Conservation (phyloP, 2,797 vertebrate genomes). For the Knipowitschia caucasica region DNA sequence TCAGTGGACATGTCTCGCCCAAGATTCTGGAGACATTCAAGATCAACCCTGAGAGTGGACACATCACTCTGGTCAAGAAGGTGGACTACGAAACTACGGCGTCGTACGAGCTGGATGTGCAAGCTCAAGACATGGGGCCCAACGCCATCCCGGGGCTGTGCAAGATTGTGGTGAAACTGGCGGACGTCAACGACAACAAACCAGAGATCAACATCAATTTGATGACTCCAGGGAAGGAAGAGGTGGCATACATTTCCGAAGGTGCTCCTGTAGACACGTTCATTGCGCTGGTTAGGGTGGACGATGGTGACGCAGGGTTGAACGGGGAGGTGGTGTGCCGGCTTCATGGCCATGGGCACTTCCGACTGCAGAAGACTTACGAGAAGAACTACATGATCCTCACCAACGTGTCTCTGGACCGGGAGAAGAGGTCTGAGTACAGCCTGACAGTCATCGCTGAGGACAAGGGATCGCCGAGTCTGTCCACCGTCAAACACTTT, state of each 20-base stretch:
- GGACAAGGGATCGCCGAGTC: conserved; percentile 88
- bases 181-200: conserved; percentile 96
- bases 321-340: conserved; percentile 90
- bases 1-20: conserved; percentile 90
- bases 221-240: conserved; percentile 92
- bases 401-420: conserved; percentile 90
- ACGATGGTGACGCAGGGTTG: conserved; percentile 87
- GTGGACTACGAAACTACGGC: conserved; percentile 90
- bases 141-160: conserved; percentile 96
- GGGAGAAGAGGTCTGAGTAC: conserved; percentile 94
- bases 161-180: conserved; percentile 93
- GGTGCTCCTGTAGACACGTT: conserved; percentile 89
- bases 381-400: conserved; percentile 97
- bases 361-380: conserved; percentile 91
- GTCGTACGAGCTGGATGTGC: conserved; percentile 92
- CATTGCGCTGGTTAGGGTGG: conserved; percentile 90
- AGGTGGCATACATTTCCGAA: conserved; percentile 90
- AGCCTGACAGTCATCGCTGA: conserved; percentile 93
- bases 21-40: conserved; percentile 91
- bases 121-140: conserved; percentile 93
- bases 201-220: conserved; percentile 94
- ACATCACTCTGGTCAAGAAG: conserved; percentile 87
- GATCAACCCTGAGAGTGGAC: conserved; percentile 88
- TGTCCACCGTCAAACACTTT: conserved; percentile 94
- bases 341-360: conserved; percentile 93